phyloP scores from a whole-genome alignment of 2,888 invertebrate species.

The Polyommatus iphigenia region DNA sequence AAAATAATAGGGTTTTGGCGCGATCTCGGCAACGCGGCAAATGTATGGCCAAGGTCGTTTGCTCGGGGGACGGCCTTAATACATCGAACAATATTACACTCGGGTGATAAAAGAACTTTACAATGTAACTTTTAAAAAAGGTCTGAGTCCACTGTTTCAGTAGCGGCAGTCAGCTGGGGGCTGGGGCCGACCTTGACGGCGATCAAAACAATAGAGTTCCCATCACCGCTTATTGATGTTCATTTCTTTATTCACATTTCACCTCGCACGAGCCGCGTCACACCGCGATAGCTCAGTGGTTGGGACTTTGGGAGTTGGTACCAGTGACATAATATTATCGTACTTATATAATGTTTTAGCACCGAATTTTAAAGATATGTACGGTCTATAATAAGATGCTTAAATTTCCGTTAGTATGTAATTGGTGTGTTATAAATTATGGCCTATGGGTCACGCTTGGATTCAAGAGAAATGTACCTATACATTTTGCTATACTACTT shows the following conservation, averaged over 20 bases:
- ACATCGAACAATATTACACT: background rate
- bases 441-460: no score
- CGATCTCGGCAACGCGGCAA: no score
- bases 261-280: background rate
- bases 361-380: background rate
- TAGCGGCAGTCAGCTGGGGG: background rate
- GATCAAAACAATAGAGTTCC: constrained; percentile 25
- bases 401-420: no score
- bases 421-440: no score
- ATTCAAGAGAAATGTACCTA: no score
- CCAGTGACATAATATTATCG: background rate
- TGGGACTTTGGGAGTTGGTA: background rate
- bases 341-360: no score
- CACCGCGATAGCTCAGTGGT: background rate
- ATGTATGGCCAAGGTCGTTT: no score
- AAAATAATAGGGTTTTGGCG: no score
- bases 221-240: constrained; percentile 15
- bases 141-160: constrained; percentile 4
- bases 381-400: no score
- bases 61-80: no score
- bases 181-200: constrained; percentile 7
- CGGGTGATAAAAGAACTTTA: background rate
- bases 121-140: background rate
- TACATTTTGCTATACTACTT: no score
- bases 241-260: constrained; percentile 29